Conservation (phyloP, 2,888 invertebrate genomes). For the Hedya salicella region DNA sequence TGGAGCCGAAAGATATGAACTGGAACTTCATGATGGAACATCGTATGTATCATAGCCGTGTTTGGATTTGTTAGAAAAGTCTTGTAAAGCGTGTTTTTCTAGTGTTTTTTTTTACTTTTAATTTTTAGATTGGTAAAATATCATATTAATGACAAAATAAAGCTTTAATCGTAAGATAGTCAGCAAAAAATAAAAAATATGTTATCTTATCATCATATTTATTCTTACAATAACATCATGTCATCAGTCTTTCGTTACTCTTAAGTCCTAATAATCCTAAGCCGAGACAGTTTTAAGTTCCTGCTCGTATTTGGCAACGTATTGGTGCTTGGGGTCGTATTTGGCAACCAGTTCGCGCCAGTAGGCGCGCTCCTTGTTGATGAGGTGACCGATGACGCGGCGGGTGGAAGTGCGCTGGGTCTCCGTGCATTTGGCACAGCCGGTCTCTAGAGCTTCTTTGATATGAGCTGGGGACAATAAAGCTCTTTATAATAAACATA, state of each 20-base stretch:
- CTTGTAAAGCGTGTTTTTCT: no score
- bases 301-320: constrained; percentile 58
- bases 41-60: no score
- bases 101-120: no score
- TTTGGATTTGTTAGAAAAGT: no score
- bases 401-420: constrained; percentile 59
- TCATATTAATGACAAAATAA: no score
- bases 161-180: no score
- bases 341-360: constrained; percentile 61
- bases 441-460: constrained; percentile 67
- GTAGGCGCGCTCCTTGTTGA: constrained; percentile 63
- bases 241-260: constrained; percentile 29
- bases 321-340: constrained; percentile 54
- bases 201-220: no score
- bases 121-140: no score
- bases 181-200: no score
- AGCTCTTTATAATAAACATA: background rate
- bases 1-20: no score
- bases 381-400: constrained; percentile 65
- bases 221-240: constrained; percentile 13
- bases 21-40: no score
- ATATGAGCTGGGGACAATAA: constrained; percentile 62
- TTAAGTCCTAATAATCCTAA: constrained; percentile 35
- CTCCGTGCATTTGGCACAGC: constrained; percentile 69
- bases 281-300: constrained; percentile 53